Evolutionary conservation across 2,888 invertebrate genomes (phyloP), one percentile per base, ranked within the genome.

Genomic region (Synanthedon tipuliformis): DNA sequence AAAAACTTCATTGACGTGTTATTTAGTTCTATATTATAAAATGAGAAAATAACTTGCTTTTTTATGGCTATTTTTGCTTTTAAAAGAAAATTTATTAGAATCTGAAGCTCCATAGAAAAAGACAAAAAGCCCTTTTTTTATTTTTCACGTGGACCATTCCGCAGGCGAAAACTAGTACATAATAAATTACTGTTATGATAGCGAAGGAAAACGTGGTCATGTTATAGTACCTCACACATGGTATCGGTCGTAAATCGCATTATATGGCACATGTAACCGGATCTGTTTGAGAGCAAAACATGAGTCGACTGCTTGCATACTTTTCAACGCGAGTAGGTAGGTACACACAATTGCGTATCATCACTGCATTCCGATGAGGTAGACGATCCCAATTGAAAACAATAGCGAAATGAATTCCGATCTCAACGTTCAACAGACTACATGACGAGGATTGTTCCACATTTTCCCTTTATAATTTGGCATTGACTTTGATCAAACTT

Each of bases 281-380:
- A 57, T 57, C 54, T 51, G 23, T 23, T 49, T 49, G 16, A 50
- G 34, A 23, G 5, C 3, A 45, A 34, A 34, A 50, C 52, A 54
- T 52, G 57, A 50, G 51, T 48, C 53, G 50, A 52, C 53, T 55
- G 51, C 53, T 51, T 45, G 50, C 54, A 52, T 53, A 51, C 40
- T 53, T 56, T 51, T 56, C 40, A 51, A 52, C 49, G 15, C 50
- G 40, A 50, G 50, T 15, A 23, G 13, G 50, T 41, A 54, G 50
- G 52, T 52, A 53, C 45, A 23, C 23, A 50, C 50, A 50, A 48
- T 45, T 45, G 51, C 34, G 18, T 48, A 49, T 16, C 18, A 45
- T 45, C 49, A 16, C 49, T 45, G 54, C 51, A 51, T 53, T 15
- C 51, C 48, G 48, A 45, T 27, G n/a, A 40, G 52, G 52, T 45